Evolutionary conservation across 2,113 vertebrate genomes (phyloP).

Genomic region (Carettochelys insculpta): DNA sequence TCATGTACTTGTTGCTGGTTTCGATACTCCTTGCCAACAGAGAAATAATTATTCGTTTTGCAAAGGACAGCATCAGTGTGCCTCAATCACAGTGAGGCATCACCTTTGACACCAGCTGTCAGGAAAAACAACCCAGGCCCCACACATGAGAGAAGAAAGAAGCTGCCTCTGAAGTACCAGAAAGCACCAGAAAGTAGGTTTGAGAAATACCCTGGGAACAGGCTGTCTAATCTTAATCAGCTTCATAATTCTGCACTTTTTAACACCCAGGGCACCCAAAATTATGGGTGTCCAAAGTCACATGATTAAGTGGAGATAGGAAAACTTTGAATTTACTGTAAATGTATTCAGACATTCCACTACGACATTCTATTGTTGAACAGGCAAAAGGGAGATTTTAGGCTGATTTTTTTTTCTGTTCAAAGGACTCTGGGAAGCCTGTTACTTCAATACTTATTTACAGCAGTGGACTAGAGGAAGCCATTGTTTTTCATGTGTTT

Average conservation of each 20-base stretch:
- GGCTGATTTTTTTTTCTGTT: neutral
- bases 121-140: neutral
- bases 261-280: constrained; percentile 14
- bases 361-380: constrained; percentile 21
- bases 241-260: neutral
- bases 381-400: neutral
- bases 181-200: too few relatives aligned
- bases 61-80: neutral
- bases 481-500: neutral
- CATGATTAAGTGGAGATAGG: constrained; percentile 10
- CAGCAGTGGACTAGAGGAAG: constrained; percentile 27
- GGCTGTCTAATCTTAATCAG: neutral
- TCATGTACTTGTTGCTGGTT: neutral
- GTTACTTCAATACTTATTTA: neutral
- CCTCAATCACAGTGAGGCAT: neutral
- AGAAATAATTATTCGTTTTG: neutral
- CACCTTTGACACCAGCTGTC: neutral
- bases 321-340: neutral
- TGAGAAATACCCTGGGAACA: neutral
- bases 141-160: neutral
- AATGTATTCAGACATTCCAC: constrained; percentile 25
- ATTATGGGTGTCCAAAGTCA: neutral
- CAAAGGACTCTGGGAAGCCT: neutral
- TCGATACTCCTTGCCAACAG: neutral
- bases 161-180: neutral